Evolutionary conservation across 2,113 vertebrate genomes (phyloP).

Genomic region (Paramormyrops kingsleyae): DNA sequence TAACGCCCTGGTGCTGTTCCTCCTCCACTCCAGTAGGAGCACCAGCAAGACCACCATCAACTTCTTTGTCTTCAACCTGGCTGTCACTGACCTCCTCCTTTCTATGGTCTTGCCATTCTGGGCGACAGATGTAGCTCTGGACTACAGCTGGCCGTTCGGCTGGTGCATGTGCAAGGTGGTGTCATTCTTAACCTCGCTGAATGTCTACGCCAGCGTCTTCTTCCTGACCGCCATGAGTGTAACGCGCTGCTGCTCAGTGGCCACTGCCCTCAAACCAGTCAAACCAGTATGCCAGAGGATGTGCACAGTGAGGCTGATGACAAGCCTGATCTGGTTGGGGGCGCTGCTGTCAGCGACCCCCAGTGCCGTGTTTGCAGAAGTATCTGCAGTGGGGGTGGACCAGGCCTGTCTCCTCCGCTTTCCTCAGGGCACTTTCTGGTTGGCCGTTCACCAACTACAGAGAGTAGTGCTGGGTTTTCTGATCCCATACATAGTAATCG

Average conservation of each 20-base stretch:
- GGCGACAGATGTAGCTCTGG: slow-evolving; percentile 57
- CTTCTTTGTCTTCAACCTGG: slow-evolving; percentile 61
- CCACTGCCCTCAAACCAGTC: slow-evolving; percentile 48
- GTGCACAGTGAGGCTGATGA: slow-evolving; percentile 36
- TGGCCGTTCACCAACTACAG: slow-evolving; percentile 61
- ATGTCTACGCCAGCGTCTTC: slow-evolving; percentile 59
- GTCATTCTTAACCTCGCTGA: slow-evolving; percentile 54
- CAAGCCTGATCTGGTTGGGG: slow-evolving; percentile 51
- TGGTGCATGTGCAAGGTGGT: slow-evolving; percentile 55
- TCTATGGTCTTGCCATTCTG: slow-evolving; percentile 61
- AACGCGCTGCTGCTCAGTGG: slow-evolving; percentile 59
- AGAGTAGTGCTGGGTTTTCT: slow-evolving; percentile 57
- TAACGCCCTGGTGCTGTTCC: slow-evolving; percentile 59
- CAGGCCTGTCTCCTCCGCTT: slow-evolving; percentile 60
- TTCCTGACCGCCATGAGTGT: slow-evolving; percentile 64
- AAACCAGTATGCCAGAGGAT: slow-evolving; percentile 27
- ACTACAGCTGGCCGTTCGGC: slow-evolving; percentile 67
- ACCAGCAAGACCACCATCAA: slow-evolving; percentile 56
- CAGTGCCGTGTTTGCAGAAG: slow-evolving; percentile 51
- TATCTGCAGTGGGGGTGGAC: slow-evolving; percentile 44
- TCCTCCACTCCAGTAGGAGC: slow-evolving; percentile 56
- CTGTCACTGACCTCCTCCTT: slow-evolving; percentile 58
- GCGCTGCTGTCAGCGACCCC: slow-evolving; percentile 49
- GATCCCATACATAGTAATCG: slow-evolving; percentile 55
- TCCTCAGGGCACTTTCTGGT: slow-evolving; percentile 51